Percentiles rank a stretch among this genome's conserved stretches.
These are phyloP conservation scores for Tetramorium bicarinatum DNA, from an alignment of 2,888 invertebrate genomes.

Conservation along the genomic window DNA sequence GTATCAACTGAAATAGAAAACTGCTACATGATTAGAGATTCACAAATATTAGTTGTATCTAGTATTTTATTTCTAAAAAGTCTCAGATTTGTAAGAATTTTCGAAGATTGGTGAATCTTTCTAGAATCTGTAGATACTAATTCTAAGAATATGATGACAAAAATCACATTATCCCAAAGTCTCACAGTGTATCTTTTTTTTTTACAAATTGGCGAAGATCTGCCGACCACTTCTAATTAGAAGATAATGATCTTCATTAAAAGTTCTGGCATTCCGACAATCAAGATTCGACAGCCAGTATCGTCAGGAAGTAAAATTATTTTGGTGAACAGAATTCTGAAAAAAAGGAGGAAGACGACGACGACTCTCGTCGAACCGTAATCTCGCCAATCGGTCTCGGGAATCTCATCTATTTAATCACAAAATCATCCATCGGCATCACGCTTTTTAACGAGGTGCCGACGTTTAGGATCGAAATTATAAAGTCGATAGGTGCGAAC, in stretches of 20 bases:
- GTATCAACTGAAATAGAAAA: neutral
- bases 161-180: neutral
- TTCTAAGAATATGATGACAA: neutral
- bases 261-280: constrained; percentile 31
- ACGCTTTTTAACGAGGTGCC: constrained; percentile 56
- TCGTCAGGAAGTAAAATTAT: constrained; percentile 16
- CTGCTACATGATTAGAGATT: neutral
- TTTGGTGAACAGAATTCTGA: neutral
- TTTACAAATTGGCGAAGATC: neutral
- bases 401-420: constrained; percentile 55
- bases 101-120: neutral
- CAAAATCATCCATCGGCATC: constrained; percentile 19
- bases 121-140: neutral
- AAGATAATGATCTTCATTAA: constrained; percentile 54
- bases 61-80: neutral
- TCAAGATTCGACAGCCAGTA: constrained; percentile 13
- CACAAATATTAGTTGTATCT: too few relatives aligned
- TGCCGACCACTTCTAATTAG: constrained; percentile 32
- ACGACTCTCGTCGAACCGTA: neutral
- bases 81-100: neutral
- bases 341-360: neutral
- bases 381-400: constrained; percentile 30
- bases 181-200: neutral
- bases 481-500: constrained; percentile 51
- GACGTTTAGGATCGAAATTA: constrained; percentile 64